These are phyloP conservation scores for Drosophila meridiana DNA, from an alignment of 2,888 invertebrate species.

Conservation along the genomic window DNA sequence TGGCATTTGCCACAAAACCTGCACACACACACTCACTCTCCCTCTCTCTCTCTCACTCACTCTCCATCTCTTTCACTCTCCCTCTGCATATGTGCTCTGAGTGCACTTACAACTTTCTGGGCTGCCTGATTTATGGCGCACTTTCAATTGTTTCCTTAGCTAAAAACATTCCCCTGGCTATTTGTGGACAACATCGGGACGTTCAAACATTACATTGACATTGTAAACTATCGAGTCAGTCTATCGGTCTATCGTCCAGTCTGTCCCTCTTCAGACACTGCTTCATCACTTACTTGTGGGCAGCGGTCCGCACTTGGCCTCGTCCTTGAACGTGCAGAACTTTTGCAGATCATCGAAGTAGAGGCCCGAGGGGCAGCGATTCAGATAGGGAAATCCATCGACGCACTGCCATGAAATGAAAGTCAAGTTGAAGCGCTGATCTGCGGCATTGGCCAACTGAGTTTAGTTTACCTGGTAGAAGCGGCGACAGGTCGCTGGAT, in stretches of 20 bases:
- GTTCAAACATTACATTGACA: constrained; percentile 39
- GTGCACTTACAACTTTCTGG: constrained; percentile 74
- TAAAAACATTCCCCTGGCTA: constrained; percentile 42
- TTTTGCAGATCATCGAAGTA: constrained; percentile 96
- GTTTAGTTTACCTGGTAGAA: constrained; percentile 91
- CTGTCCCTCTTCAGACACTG: constrained; percentile 26
- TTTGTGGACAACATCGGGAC: constrained; percentile 44
- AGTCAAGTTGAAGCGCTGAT: background rate
- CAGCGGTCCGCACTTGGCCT: constrained; percentile 96
- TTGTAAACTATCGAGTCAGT: constrained; percentile 10
- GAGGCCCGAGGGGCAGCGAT: constrained; percentile 95
- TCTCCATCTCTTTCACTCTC: background rate
- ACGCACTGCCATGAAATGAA: constrained; percentile 89
- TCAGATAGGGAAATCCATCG: constrained; percentile 94
- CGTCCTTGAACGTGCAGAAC: constrained; percentile 94
- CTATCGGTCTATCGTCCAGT: background rate
- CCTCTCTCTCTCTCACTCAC: background rate
- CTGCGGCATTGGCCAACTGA: constrained; percentile 9
- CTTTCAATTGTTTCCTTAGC: constrained; percentile 72
- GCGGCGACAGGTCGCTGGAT: constrained; percentile 93
- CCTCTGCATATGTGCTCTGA: constrained; percentile 54
- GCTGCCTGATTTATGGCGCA: constrained; percentile 71
- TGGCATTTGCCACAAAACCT: constrained; percentile 64
- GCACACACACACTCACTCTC: constrained; percentile 1
- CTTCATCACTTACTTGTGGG: constrained; percentile 90